phyloP scores from a whole-genome alignment of 1,140 invertebrate genomes.

The Hyles vespertilio region DNA sequence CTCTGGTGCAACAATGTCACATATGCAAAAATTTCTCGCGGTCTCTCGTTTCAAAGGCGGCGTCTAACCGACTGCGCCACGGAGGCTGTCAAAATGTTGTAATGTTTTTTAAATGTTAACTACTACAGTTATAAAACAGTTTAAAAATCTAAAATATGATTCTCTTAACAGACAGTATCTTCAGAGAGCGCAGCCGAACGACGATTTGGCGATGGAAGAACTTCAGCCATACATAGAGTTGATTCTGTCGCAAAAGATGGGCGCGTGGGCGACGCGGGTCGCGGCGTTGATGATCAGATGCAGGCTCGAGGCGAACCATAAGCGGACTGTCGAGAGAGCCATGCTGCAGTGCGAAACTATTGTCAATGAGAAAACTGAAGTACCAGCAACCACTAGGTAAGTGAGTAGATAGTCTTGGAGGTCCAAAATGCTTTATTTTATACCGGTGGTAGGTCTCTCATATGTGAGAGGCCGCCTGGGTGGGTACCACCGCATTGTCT shows the following conservation, averaged over 20 bases:
- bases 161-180: slow-evolving; percentile 76
- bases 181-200: slow-evolving; percentile 84
- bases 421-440: no score
- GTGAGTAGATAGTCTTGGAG: no score
- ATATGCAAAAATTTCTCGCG: no score
- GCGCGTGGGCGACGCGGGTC: slow-evolving; percentile 84
- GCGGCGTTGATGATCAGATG: slow-evolving; percentile 84
- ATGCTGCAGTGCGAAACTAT: slow-evolving; percentile 91
- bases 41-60: no score
- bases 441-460: no score
- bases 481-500: no score
- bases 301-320: slow-evolving; percentile 83
- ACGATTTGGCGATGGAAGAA: slow-evolving; percentile 87
- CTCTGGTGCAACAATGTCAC: no score
- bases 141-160: background rate
- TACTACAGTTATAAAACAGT: background rate
- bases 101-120: no score
- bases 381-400: slow-evolving; percentile 44
- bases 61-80: no score
- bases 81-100: no score
- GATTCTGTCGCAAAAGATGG: slow-evolving; percentile 79
- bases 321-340: slow-evolving; percentile 89
- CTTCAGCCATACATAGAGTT: slow-evolving; percentile 86
- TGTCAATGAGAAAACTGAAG: slow-evolving; percentile 75
- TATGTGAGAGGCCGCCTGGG: no score